phyloP scores from a whole-genome alignment of 2,113 vertebrate species.

The Gnathonemus longibarbis region DNA sequence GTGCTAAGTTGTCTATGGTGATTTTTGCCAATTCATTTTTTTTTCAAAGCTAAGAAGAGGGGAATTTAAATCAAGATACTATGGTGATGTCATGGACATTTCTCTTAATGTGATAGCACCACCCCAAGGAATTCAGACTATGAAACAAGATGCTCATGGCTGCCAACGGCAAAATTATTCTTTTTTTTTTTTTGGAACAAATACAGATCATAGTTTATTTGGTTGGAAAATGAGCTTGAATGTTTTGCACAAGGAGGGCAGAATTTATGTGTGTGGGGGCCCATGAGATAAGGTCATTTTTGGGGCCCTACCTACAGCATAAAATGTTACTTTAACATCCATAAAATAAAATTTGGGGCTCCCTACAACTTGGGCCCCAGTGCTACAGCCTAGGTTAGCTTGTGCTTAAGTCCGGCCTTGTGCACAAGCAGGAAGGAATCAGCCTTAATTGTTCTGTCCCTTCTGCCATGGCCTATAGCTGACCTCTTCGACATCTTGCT shows the following conservation, averaged over 20 bases:
- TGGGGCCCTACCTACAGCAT: not conserved
- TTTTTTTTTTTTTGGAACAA: not conserved
- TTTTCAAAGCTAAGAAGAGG: not conserved
- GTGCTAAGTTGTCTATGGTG: conserved; percentile 31
- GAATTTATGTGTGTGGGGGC: not conserved
- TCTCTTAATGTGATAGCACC: not conserved
- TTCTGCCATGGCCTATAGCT: conserved; percentile 53
- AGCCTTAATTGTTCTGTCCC: not conserved
- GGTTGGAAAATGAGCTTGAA: not conserved
- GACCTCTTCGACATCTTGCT: conserved; percentile 97
- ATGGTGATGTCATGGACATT: not conserved
- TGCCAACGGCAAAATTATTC: not conserved
- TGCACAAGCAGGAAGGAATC: not conserved
- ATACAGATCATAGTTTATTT: not conserved
- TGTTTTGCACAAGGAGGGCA: not conserved
- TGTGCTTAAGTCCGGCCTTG: not conserved
- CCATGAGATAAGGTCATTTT: not conserved
- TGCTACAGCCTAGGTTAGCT: not conserved
- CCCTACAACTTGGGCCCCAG: not conserved
- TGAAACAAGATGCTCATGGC: not conserved
- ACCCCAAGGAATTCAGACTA: not conserved
- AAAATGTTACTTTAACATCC: not conserved
- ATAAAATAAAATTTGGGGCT: not conserved
- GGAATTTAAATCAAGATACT: not conserved
- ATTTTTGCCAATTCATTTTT: not conserved